Percentiles rank a stretch among this genome's conserved stretches.
Conservation (phyloP, 2,113 vertebrate genomes). For the Ciconia stormi region DNA sequence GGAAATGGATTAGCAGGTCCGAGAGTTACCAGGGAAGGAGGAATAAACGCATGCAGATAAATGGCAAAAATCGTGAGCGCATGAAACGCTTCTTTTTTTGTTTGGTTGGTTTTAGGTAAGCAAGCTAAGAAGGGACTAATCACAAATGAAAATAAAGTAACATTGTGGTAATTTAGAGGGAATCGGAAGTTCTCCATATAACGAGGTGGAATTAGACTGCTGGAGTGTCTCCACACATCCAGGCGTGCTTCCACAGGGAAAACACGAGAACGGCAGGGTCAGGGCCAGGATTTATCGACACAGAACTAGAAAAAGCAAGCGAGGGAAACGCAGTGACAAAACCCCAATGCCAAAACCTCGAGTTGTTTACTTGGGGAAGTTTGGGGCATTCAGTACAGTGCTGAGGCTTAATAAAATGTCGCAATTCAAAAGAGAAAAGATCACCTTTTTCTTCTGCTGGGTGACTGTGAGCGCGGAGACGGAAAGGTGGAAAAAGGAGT, state of each 20-base stretch:
- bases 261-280: accelerated
- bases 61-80: neutral
- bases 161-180: neutral
- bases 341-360: accelerated
- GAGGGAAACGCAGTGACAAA: neutral
- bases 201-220: neutral
- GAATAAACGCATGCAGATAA: neutral
- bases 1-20: neutral
- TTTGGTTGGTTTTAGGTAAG: too few species aligned
- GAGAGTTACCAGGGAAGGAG: neutral
- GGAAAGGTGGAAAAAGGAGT: neutral
- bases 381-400: neutral
- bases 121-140: neutral
- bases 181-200: neutral
- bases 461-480: accelerated
- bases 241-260: neutral
- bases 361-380: neutral
- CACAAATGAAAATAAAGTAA: neutral
- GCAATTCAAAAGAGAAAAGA: neutral
- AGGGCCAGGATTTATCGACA: neutral
- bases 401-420: accelerated
- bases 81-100: neutral
- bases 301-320: neutral
- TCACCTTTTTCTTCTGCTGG: neutral
- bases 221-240: neutral